Conservation (phyloP, 2,888 invertebrate genomes). For the Noctua fimbriata region DNA sequence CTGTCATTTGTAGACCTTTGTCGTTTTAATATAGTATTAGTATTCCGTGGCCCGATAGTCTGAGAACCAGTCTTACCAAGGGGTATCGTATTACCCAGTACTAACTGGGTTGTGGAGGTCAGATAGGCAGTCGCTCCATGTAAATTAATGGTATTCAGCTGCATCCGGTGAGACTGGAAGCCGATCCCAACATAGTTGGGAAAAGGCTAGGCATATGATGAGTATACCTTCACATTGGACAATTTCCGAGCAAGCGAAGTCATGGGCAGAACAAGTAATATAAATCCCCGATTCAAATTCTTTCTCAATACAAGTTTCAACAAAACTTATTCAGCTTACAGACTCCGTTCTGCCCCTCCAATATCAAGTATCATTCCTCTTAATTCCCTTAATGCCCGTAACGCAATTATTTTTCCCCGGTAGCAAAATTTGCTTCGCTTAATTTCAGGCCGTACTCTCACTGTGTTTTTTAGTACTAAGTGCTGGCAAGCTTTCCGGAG, state of each 20-base stretch:
- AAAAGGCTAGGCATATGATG: too few relatives aligned
- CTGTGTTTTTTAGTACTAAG: conserved; percentile 60
- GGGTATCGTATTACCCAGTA: too few relatives aligned
- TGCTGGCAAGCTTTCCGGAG: conserved; percentile 49
- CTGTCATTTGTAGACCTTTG: too few relatives aligned
- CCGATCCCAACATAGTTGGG: too few relatives aligned
- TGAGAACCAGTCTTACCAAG: too few relatives aligned
- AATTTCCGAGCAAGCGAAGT: neutral
- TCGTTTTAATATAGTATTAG: too few relatives aligned
- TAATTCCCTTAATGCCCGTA: conserved; percentile 31
- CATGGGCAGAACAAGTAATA: neutral
- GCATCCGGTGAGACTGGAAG: too few relatives aligned
- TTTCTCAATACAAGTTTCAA: neutral
- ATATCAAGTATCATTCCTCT: conserved; percentile 36
- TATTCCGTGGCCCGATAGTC: too few relatives aligned
- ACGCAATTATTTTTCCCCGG: conserved; percentile 45
- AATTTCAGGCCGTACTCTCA: conserved; percentile 28
- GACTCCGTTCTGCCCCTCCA: neutral
- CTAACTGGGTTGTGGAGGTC: too few relatives aligned
- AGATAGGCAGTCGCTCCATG: too few relatives aligned
- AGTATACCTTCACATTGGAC: neutral
- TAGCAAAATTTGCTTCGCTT: conserved; percentile 42
- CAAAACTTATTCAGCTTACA: neutral
- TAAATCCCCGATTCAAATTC: neutral
- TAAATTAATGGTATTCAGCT: too few relatives aligned